Evolutionary conservation across 2,113 vertebrate species (phyloP).

Genomic region (Rallus limicola): DNA sequence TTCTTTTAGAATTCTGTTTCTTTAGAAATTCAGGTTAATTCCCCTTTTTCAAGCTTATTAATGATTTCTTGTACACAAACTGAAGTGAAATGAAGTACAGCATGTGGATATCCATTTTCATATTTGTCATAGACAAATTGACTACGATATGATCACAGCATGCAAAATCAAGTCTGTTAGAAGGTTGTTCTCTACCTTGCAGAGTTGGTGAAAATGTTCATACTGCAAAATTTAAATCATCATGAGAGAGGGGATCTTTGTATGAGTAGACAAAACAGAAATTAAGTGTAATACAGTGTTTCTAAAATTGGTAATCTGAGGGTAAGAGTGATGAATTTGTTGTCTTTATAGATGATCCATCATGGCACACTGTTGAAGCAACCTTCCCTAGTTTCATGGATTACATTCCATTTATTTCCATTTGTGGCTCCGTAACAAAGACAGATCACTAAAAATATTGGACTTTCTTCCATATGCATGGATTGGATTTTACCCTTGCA

Average conservation of each 20-base stretch:
- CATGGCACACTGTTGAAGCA: not conserved
- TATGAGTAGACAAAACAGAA: not conserved
- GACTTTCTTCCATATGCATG: not conserved
- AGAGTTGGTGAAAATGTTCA: not conserved
- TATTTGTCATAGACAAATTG: accelerated
- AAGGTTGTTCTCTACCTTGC: not conserved
- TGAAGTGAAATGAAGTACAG: not conserved
- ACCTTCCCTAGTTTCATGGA: not conserved
- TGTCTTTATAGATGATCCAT: not conserved
- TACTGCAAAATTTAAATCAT: not conserved
- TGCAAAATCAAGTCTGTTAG: not conserved
- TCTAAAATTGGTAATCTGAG: not conserved
- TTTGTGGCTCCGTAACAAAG: not conserved
- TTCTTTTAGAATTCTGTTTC: not conserved
- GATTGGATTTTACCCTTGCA: not conserved
- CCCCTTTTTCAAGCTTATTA: not conserved
- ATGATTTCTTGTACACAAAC: not conserved
- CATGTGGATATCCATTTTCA: not conserved
- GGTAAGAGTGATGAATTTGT: not conserved
- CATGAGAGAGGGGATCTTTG: not conserved
- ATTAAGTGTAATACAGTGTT: not conserved
- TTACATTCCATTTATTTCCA: not conserved
- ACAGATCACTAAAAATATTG: not conserved
- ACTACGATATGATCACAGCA: not conserved
- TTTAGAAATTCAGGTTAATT: not conserved